Percentiles rank a stretch among this genome's conserved stretches.
Evolutionary conservation across 2,797 vertebrate genomes (phyloP).

Genomic region (Sciurus vulgaris): DNA sequence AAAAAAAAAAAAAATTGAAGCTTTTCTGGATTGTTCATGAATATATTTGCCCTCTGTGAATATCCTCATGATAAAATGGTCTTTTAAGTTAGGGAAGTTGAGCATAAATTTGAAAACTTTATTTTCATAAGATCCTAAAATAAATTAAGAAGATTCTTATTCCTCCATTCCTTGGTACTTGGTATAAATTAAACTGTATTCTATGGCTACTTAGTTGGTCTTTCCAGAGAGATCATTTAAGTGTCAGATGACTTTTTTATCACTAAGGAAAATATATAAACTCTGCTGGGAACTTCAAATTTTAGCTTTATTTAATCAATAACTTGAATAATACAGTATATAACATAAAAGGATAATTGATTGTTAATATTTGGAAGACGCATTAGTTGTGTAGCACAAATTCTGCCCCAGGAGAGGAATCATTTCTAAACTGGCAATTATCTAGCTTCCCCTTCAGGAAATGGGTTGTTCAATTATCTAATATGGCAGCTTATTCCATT

Average conservation of each 20-base stretch:
- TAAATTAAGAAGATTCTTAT: not conserved
- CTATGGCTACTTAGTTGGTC: not conserved
- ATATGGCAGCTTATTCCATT: not conserved
- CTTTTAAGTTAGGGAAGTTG: not conserved
- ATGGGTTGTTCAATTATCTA: not conserved
- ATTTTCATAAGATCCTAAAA: conserved; percentile 29
- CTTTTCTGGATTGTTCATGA: conserved; percentile 7
- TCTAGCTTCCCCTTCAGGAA: not conserved
- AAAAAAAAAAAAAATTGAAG: not conserved
- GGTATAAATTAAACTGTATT: not conserved
- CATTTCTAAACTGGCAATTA: not conserved
- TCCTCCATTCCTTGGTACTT: not conserved
- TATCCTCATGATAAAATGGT: not conserved
- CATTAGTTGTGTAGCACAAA: not conserved
- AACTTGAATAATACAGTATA: not conserved
- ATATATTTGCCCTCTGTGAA: not conserved
- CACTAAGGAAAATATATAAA: not conserved
- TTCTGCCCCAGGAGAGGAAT: not conserved
- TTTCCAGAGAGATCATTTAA: not conserved
- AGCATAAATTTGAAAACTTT: not conserved
- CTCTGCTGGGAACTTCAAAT: not conserved
- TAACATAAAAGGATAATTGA: not conserved
- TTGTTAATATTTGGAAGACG: not conserved
- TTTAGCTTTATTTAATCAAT: not conserved
- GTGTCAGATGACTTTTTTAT: not conserved